Base-by-base conservation (phyloP, 1,140 invertebrate genomes). In the Aphelenchoides fujianensis region DNA sequence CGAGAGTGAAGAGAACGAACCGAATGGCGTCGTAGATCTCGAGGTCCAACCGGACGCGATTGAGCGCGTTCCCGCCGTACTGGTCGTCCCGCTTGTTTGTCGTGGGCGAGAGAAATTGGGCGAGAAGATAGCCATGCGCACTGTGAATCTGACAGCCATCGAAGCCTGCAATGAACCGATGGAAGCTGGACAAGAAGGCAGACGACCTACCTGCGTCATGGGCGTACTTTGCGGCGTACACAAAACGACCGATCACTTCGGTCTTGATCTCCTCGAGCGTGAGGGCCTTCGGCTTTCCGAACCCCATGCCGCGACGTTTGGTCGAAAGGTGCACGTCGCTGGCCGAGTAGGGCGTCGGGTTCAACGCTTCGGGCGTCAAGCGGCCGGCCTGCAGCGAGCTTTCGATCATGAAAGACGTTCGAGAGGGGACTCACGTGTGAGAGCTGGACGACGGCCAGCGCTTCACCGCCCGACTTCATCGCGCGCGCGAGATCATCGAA, bases 91-190 rank as follows among this genome's bases (percentile, higher is more conserved):
- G 34, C 35, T 69, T 67, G 54, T 82, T 82, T 3, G 79, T 77
- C 16, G 72, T 77, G 27, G 82, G 82, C 2, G 78, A 81, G 3
- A 78, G 54, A 35, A 82, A 82, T 48, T 82, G 75, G 12, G 79
- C 71, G 1, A 82, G 31, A 7, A 82, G 76, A 41, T 82, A 82
- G 16, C 81, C 81, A 66, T 82, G 82, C 34, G 82, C 81, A 31
- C 61, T 70, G 61, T 82, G 81, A 12, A 84, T 59, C 66, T 81
- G 53, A 28, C 79, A 62, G 28, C 80, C 80, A 62, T 80, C 79
- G 52, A 80, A 80, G 16, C 77, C 76, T 68, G 28, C 5, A n/a
- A 69, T 5, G 9, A 68, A 69, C 71, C 34, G 28, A 7, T 16
- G 34, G 23, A 7, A 5, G 5, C 55, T 59, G 5, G 28, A 59